phyloP scores from a whole-genome alignment of 2,888 invertebrate genomes.

The Phymatocera aterrima region DNA sequence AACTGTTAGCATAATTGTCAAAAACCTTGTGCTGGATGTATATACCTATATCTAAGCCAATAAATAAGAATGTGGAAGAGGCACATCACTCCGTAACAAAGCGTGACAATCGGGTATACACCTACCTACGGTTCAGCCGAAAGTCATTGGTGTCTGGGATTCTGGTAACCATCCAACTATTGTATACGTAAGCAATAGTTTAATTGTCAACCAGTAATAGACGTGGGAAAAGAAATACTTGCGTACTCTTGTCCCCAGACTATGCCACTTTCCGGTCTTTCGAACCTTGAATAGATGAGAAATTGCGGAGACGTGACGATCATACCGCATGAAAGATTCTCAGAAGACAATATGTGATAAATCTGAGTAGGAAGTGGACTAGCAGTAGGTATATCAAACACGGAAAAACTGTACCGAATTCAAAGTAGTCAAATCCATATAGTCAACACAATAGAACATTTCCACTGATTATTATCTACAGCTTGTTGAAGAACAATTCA shows the following conservation, averaged over 20 bases:
- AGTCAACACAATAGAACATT: not conserved
- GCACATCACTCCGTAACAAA: not conserved
- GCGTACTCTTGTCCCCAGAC: not conserved
- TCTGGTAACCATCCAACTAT: not conserved
- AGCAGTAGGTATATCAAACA: not conserved
- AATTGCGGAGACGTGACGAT: slow-evolving; percentile 36
- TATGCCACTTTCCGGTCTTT: not conserved
- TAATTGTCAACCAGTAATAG: not conserved
- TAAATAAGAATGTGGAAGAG: slow-evolving; percentile 13
- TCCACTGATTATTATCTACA: not conserved
- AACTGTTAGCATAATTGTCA: not conserved
- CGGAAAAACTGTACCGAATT: slow-evolving; percentile 5
- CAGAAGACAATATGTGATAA: slow-evolving; percentile 27
- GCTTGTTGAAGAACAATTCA: not conserved
- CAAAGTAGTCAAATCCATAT: not conserved
- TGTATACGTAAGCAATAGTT: not conserved
- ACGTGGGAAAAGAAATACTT: not conserved
- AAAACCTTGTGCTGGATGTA: not conserved
- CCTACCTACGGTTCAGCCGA: not conserved
- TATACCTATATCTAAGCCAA: too few species aligned
- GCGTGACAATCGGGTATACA: not conserved
- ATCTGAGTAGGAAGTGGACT: slow-evolving; percentile 4
- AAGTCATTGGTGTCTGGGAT: not conserved
- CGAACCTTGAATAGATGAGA: slow-evolving; percentile 37
- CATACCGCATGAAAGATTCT: slow-evolving; percentile 29